Evolutionary conservation across 1,140 invertebrate genomes (phyloP).

Genomic region (Platorchestia sp.): DNA sequence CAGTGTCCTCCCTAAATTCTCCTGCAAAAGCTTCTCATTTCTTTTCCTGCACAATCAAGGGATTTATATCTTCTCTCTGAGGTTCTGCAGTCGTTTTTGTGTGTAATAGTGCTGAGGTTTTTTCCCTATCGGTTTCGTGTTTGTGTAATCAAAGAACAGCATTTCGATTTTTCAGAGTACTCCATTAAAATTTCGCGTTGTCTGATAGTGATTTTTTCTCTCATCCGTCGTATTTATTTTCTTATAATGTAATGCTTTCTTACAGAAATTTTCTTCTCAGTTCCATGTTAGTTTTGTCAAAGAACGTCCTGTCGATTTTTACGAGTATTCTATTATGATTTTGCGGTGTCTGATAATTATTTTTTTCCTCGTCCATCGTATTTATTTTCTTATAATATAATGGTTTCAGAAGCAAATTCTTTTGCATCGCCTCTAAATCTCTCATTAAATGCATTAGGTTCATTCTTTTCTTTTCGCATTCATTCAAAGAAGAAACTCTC

Average conservation of each 20-base stretch:
- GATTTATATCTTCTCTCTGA: not conserved
- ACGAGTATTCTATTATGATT: not conserved
- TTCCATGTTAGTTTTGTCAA: no score
- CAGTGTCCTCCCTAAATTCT: constrained; percentile 12
- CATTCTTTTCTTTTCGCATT: not conserved
- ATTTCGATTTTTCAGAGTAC: not conserved
- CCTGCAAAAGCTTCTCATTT: not conserved
- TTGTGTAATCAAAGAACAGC: not conserved
- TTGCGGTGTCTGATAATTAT: not conserved
- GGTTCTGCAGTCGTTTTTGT: not conserved
- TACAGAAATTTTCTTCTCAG: not conserved
- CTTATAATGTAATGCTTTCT: not conserved
- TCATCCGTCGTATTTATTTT: not conserved
- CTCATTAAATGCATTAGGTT: not conserved
- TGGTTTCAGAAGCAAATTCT: not conserved
- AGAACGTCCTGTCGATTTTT: not conserved
- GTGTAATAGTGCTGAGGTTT: not conserved
- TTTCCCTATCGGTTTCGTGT: not conserved
- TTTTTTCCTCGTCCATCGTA: not conserved
- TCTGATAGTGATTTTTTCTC: not conserved
- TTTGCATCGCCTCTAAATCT: not conserved
- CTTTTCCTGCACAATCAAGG: not conserved
- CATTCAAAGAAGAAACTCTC: not conserved
- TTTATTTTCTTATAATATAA: not conserved
- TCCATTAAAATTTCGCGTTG: not conserved